phyloP scores from a whole-genome alignment of 2,888 invertebrate species.

The Seira musarum region DNA sequence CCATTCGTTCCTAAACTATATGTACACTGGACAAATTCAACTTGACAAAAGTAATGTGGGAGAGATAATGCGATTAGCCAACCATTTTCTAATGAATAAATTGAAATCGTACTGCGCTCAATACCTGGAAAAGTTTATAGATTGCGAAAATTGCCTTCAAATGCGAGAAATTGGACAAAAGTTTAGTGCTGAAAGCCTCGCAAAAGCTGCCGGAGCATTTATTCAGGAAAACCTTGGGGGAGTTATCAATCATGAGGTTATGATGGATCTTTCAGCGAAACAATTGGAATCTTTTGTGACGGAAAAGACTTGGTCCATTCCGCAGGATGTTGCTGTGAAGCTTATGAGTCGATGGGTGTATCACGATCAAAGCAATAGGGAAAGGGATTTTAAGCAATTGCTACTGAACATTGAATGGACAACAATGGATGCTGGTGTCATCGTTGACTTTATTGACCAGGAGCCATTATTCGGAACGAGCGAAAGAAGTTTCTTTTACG shows the following conservation, averaged over 20 bases:
- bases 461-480: conserved; percentile 77
- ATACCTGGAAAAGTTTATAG: conserved; percentile 78
- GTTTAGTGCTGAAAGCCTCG: conserved; percentile 76
- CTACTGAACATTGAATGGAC: conserved; percentile 75
- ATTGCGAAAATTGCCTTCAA: conserved; percentile 78
- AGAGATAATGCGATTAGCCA: conserved; percentile 78
- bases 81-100: conserved; percentile 78
- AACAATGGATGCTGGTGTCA: conserved; percentile 73
- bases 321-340: conserved; percentile 73
- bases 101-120: conserved; percentile 79
- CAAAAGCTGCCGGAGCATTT: conserved; percentile 76
- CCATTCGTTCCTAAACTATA: conserved; percentile 77
- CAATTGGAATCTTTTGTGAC: conserved; percentile 75
- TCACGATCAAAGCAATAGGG: conserved; percentile 74
- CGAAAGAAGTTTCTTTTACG: conserved; percentile 76
- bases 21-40: conserved; percentile 79
- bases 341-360: conserved; percentile 76
- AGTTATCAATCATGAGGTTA: conserved; percentile 76
- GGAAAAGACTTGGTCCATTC: conserved; percentile 73
- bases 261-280: conserved; percentile 74
- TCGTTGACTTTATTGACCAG: conserved; percentile 76
- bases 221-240: conserved; percentile 75
- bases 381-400: conserved; percentile 76
- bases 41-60: conserved; percentile 78
- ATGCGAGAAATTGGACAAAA: conserved; percentile 77